phyloP scores from a whole-genome alignment of 2,113 vertebrate species.

The Coryphaenoides rupestris region DNA sequence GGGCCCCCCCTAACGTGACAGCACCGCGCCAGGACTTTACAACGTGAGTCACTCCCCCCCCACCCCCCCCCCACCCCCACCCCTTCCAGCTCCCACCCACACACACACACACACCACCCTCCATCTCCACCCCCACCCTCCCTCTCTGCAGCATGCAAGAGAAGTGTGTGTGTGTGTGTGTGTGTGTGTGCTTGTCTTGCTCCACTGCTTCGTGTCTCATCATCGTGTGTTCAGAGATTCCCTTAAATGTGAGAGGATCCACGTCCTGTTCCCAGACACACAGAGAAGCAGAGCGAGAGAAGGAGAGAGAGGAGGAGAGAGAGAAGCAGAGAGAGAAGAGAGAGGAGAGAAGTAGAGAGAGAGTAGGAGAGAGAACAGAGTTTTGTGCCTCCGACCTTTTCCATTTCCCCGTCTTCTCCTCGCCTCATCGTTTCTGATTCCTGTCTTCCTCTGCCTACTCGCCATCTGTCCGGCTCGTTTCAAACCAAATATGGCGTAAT shows the following conservation, averaged over 20 bases:
- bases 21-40: too few relatives aligned
- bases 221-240: background rate
- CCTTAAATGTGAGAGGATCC: background rate
- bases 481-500: background rate
- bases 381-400: too few relatives aligned
- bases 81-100: background rate
- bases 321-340: too few relatives aligned
- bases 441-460: too few relatives aligned
- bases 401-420: too few relatives aligned
- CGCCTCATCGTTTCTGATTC: too few relatives aligned
- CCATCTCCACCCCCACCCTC: background rate
- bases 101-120: background rate
- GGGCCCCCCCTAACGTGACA: constrained; percentile 78
- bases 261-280: background rate
- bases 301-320: too few relatives aligned
- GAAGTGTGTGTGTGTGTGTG: too few relatives aligned
- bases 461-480: constrained; percentile 1
- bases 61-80: background rate
- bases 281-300: background rate
- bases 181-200: too few relatives aligned
- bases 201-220: background rate
- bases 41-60: constrained; percentile 40
- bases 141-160: background rate
- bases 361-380: too few relatives aligned
- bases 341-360: too few relatives aligned